Evolutionary conservation across 2,113 vertebrate genomes (phyloP), one percentile per base, ranked within the genome.

Genomic region (Crotalus horridus): DNA sequence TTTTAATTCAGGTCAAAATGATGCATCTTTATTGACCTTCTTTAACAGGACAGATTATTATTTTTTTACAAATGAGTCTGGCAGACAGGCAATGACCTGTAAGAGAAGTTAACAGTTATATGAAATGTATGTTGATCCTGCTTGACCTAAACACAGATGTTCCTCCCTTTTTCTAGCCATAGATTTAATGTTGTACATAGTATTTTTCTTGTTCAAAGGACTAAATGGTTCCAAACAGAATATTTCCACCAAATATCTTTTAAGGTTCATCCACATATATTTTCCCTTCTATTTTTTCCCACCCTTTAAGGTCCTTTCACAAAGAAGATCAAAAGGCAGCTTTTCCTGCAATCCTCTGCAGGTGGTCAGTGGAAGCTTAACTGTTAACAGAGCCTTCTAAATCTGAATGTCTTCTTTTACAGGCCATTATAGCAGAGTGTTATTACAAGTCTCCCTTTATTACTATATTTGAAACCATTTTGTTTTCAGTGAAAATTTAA

Each of bases 241-340:
- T 98, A 97, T 97, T 97, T 97, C 96, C 97, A 97, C 88, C 95
- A 96, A 96, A 93, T 98, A 95, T 48, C 97, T 97, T 98, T 98
- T 96, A 98, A 97, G 95, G 95, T 97, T 97, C 97, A 96, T 97
- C 97, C 97, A 96, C 97, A 97, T 97, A 97, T 98, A 97, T 96
- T 97, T 97, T 96, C 96, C 94, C 97, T 96, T 96, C 89, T 96
- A 87, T 96, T 96, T 97, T 97, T 97, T 96, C 81, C 89, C 97
- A 97, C 96, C 97, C 97, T 97, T 96, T 96, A 97, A 98, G 97
- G 97, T 98, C 97, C 97, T 97, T 97, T 97, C 96, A 97, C 96
- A 97, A 97, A 98, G 97, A 97, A 97, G 96, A 98, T 98, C 97
- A 98, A 98, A 98, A 98, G 95, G 89, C 96, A 95, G 95, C 94